A percentile compares a stretch with the other conserved stretches of the same genome.
Conservation (phyloP, 2,888 invertebrate species). For the Trichacis sp. region DNA sequence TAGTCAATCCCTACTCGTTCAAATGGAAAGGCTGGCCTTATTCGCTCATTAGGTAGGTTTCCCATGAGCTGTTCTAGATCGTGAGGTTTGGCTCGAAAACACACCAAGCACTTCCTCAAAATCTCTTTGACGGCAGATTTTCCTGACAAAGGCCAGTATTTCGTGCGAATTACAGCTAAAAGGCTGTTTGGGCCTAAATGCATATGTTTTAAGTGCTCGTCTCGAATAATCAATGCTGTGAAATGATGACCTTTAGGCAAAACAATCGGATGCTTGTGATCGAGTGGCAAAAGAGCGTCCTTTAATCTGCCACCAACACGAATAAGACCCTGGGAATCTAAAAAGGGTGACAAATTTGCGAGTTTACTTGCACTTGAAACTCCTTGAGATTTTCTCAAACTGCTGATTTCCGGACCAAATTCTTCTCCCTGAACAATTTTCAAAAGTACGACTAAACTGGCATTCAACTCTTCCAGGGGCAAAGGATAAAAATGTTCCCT, state of each 20-base stretch:
- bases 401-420: constrained; percentile 7
- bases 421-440: constrained; percentile 11
- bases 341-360: constrained; percentile 3
- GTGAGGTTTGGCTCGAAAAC: too few species aligned
- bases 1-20: constrained; percentile 33
- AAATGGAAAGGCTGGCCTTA: constrained; percentile 39
- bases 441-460: neutral
- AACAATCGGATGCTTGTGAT: constrained; percentile 19
- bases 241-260: constrained; percentile 21
- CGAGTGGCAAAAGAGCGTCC: constrained; percentile 11
- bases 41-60: constrained; percentile 35
- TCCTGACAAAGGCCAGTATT: too few species aligned
- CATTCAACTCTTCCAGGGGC: constrained; percentile 9
- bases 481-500: constrained; percentile 4
- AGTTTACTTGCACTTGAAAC: constrained; percentile 12
- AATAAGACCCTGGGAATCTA: constrained; percentile 10
- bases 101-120: too few species aligned
- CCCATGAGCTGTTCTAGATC: too few species aligned
- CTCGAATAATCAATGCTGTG: constrained; percentile 15
- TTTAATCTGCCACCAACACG: constrained; percentile 24
- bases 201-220: constrained; percentile 15
- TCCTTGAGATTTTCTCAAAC: constrained; percentile 6
- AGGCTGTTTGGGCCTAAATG: constrained; percentile 18
- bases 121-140: too few species aligned
- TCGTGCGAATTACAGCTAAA: too few species aligned